Evolutionary conservation across 2,113 vertebrate genomes (phyloP).

Genomic region (Athene cunicularia): DNA sequence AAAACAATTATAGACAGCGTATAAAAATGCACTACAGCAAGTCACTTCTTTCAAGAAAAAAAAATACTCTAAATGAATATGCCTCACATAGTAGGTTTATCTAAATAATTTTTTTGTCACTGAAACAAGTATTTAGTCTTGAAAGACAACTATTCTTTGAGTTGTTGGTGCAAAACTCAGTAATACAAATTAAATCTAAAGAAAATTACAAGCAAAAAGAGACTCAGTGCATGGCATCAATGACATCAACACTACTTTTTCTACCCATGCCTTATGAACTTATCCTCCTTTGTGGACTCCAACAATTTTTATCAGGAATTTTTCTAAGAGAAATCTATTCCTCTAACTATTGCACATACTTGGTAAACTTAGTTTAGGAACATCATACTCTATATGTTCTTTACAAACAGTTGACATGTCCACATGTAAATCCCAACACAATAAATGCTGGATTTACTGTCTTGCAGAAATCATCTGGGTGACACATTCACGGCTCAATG

Average conservation of each 20-base stretch:
- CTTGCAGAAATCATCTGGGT: slow-evolving; percentile 9
- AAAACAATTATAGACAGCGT: neutral
- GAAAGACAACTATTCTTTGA: neutral
- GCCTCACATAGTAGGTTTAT: neutral
- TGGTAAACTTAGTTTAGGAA: neutral
- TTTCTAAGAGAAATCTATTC: neutral
- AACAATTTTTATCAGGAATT: neutral
- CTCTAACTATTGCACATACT: neutral
- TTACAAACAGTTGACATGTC: neutral
- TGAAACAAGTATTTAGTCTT: neutral
- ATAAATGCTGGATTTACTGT: neutral
- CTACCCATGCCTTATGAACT: neutral
- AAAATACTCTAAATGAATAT: neutral
- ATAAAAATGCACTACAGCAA: neutral
- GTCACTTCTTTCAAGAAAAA: neutral
- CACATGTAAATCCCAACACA: neutral
- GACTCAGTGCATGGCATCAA: neutral
- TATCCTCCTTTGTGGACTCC: neutral
- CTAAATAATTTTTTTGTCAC: neutral
- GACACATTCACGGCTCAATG: slow-evolving; percentile 15
- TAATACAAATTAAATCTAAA: neutral
- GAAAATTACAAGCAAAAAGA: neutral
- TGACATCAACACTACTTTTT: neutral
- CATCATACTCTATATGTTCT: neutral
- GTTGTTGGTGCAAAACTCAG: neutral